Conservation (phyloP, 1,140 invertebrate genomes). For the Hyles vespertilio region DNA sequence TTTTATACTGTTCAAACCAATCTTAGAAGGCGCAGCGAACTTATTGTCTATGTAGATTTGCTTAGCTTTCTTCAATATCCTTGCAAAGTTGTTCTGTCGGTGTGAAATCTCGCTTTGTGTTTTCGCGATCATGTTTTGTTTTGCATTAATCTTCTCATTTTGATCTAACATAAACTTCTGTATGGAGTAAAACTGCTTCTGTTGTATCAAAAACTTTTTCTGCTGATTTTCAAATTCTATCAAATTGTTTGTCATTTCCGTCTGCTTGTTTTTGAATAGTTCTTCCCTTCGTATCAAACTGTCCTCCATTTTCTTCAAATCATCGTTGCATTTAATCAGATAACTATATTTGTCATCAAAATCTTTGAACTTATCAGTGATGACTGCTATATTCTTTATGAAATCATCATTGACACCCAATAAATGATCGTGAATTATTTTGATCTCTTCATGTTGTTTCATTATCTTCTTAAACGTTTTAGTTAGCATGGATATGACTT, state of each 20-base stretch:
- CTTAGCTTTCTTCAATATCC: conserved; percentile 57
- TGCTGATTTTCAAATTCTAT: conserved; percentile 59
- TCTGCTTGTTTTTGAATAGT: conserved; percentile 39
- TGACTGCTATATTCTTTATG: conserved; percentile 34
- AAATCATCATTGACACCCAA: conserved; percentile 44
- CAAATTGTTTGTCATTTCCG: conserved; percentile 45
- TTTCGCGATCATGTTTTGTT: conserved; percentile 54
- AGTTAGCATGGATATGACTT: conserved; percentile 57
- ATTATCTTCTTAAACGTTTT: conserved; percentile 64
- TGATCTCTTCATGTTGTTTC: conserved; percentile 60
- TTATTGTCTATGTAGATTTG: conserved; percentile 35
- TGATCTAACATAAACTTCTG: conserved; percentile 57
- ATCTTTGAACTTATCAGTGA: conserved; percentile 45
- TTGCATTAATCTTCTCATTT: conserved; percentile 59
- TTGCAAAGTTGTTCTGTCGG: conserved; percentile 54
- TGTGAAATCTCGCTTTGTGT: conserved; percentile 57
- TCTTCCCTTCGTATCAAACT: conserved; percentile 39
- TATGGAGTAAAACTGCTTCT: conserved; percentile 56
- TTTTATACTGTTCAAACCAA: conserved; percentile 23
- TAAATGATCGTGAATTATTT: conserved; percentile 44
- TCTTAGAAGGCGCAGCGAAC: conserved; percentile 12
- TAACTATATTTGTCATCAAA: conserved; percentile 47
- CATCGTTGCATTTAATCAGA: conserved; percentile 40
- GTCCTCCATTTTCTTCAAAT: conserved; percentile 35
- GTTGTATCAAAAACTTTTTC: conserved; percentile 57